Evolutionary conservation across 2,797 vertebrate species (phyloP), one percentile per base, ranked within the genome.

Genomic region (Micropoecilia bifurca): DNA sequence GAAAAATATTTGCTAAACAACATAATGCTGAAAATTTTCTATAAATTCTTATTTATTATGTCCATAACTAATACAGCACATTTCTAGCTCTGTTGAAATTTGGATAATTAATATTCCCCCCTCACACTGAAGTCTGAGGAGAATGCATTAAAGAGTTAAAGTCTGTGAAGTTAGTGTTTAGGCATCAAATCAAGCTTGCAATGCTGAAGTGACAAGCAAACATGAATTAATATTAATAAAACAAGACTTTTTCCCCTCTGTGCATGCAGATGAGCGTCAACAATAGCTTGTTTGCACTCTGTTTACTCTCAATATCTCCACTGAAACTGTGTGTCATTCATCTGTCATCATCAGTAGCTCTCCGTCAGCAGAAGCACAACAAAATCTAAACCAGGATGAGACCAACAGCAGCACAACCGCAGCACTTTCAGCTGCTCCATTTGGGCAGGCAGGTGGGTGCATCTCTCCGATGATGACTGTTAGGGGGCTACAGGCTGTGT

Each of bases 401-500:
- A 57, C 25, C 18, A 30, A 78, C 18, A 3, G 69, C 80, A 50
- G 9, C 72, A 72, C 74, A 80, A 78, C 6, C 55, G 79, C 41
- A 73, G 90, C 79, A 75, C 59, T 45, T 71, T 73, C 66, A 69
- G 71, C 77, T 77, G 50, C 87, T 83, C 83, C 73, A 53, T 57
- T 85, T 75, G 39, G 7, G 78, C 48, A 8, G 77, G 87, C 92
- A 91, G 93, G 90, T 90, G 89, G 87, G 85, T 78, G 57, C 30
- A 80, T 88, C 80, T 75, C 53, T 78, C 75, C 86, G 80, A 79
- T 79, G 83, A 83, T 75, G 88, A 78, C 75, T 87, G 83, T 89
- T 89, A 55, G 88, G 88, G 78, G 46, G 90, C 91, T 89, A 89
- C 87, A 80, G 91, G 90, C 89, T 85, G 88, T 89, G 93, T 89